Evolutionary conservation across 2,113 vertebrate genomes (phyloP), one percentile per base, ranked within the genome.

Genomic region (Nestor notabilis): DNA sequence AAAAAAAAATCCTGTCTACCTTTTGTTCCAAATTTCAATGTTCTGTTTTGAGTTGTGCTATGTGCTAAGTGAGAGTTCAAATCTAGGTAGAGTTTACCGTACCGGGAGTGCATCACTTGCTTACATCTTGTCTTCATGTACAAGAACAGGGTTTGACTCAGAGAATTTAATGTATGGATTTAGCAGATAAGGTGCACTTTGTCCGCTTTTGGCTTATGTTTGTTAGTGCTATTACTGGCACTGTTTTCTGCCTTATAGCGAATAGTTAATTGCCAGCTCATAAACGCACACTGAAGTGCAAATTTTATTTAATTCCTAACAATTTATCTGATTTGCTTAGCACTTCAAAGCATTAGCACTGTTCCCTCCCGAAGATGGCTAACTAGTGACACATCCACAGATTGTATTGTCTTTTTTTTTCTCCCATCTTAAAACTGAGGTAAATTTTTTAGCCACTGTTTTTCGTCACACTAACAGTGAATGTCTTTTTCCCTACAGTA

Each of bases 401-500:
- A n/a, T 63, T 84, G 9, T n/a, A 13, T 28, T 69, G 15, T 79
- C 29, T 83, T 53, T 89, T 72, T 72, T 61, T 63, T 20, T 4
- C 10, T 61, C 18, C 10, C 6, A 8, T 76, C 25, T 82, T 78
- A 78, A 90, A 89, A 76, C 11, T 16, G 41, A 81, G 25, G 61
- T 89, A 75, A 37, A 15, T 53, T 72, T 94, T 78, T 39, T 56
- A 46, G 47, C 33, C 65, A 7, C 27, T 33, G 2, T 43, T 60
- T 49, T 65, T 58, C 27, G 14, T 81, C 28, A 13, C 71, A 25
- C 69, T 96, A 82, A 97, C 0, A 0, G 12, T 77, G 41, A 29
- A 70, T 91, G 43, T 89, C 43, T 71, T 96, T 77, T 93, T 65
- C 55, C 85, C 94, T 97, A 24, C 98, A 99, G 99, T 97, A 99